Conservation (phyloP, 2,797 vertebrate genomes). For the Peromyscus aztecus region DNA sequence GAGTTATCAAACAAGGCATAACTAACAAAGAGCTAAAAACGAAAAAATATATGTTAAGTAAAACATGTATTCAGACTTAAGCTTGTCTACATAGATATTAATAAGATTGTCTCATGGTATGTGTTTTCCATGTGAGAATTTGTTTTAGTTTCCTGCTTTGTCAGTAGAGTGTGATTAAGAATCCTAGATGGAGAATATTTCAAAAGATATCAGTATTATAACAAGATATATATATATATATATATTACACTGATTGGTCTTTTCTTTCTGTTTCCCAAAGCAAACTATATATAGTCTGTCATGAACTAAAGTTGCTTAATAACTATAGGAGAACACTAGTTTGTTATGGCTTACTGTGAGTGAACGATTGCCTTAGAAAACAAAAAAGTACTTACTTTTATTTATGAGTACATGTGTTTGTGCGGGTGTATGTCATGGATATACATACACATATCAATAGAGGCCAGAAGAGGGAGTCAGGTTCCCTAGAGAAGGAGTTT, state of each 20-base stretch:
- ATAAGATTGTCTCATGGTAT: neutral
- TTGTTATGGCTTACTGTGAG: neutral
- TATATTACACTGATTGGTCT: neutral
- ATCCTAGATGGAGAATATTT: neutral
- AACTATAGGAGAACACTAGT: neutral
- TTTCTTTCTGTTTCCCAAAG: neutral
- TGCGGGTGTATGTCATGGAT: neutral
- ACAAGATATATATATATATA: no score
- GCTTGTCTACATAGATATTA: neutral
- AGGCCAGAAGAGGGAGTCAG: neutral
- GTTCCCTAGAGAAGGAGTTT: neutral
- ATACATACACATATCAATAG: neutral
- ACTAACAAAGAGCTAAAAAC: neutral
- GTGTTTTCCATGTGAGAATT: neutral
- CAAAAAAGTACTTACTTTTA: neutral
- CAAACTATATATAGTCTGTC: neutral
- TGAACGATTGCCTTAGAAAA: neutral
- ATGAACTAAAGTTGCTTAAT: neutral
- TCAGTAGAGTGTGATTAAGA: neutral
- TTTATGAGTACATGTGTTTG: neutral
- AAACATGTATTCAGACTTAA: neutral
- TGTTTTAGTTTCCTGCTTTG: constrained; percentile 7
- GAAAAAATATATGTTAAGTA: neutral
- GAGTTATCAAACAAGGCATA: constrained; percentile 8
- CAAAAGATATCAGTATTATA: neutral